Evolutionary conservation across 2,888 invertebrate genomes (phyloP).

Genomic region (Salticus scenicus): DNA sequence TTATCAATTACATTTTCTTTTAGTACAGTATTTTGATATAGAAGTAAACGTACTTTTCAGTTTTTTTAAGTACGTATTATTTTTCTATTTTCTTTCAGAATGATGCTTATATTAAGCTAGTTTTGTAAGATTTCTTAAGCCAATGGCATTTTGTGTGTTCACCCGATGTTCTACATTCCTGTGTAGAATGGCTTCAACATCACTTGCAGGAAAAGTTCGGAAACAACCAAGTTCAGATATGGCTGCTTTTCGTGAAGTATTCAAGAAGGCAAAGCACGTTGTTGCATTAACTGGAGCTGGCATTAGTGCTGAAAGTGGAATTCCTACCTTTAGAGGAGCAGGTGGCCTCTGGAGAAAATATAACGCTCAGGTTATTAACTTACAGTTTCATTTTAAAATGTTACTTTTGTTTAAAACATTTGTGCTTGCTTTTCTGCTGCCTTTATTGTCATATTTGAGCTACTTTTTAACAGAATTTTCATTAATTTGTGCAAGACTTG

Average conservation of each 20-base stretch:
- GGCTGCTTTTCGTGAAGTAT: conserved; percentile 79
- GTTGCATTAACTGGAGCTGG: conserved; percentile 86
- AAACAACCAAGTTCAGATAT: conserved; percentile 73
- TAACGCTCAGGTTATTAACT: conserved; percentile 80
- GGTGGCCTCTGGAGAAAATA: conserved; percentile 89
- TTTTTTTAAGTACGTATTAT: too few relatives aligned
- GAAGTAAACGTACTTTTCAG: too few relatives aligned
- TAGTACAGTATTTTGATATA: too few relatives aligned
- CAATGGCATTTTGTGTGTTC: conserved; percentile 62
- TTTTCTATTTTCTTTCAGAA: conserved; percentile 29
- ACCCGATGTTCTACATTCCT: conserved; percentile 50
- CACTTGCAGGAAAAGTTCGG: conserved; percentile 46
- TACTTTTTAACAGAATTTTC: too few relatives aligned
- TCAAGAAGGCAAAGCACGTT: conserved; percentile 81
- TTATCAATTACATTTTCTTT: too few relatives aligned
- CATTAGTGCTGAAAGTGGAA: conserved; percentile 88
- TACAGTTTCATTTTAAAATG: too few relatives aligned
- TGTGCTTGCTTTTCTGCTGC: too few relatives aligned
- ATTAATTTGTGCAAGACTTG: too few relatives aligned
- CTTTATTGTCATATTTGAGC: too few relatives aligned
- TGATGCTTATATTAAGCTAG: conserved; percentile 57
- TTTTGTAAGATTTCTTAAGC: conserved; percentile 2
- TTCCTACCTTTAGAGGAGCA: conserved; percentile 89
- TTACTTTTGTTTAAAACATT: too few relatives aligned
- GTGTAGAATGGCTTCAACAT: conserved; percentile 54